phyloP scores from a whole-genome alignment of 2,888 invertebrate genomes.

The Papilio protenor region DNA sequence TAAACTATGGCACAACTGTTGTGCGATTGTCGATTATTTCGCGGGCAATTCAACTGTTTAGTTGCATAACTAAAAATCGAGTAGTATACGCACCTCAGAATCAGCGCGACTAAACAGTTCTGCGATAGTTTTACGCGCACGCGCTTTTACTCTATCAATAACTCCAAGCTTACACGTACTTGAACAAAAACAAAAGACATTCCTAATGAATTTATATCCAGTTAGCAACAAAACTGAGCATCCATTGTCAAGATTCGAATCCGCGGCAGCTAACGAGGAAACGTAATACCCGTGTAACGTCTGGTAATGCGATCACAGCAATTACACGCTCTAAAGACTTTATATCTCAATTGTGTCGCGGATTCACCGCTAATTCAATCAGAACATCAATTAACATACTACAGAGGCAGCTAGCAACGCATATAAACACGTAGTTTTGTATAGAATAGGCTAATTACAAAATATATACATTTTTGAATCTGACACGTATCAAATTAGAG shows the following conservation, averaged over 20 bases:
- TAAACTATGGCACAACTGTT: no score
- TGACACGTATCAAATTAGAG: no score
- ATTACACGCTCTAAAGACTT: slow-evolving; percentile 49
- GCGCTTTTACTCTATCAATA: not conserved
- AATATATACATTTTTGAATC: no score
- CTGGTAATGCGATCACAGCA: slow-evolving; percentile 51
- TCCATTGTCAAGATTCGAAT: slow-evolving; percentile 28
- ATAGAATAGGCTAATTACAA: no score
- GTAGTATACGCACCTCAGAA: no score
- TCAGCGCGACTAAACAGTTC: no score
- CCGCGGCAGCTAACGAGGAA: slow-evolving; percentile 19
- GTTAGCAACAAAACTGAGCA: slow-evolving; percentile 1
- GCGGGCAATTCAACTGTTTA: no score
- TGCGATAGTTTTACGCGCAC: no score
- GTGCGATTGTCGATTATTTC: no score
- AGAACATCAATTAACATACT: slow-evolving; percentile 11
- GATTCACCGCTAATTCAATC: slow-evolving; percentile 28
- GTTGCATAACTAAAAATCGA: not conserved
- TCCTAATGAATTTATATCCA: slow-evolving; percentile 7
- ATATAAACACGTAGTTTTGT: not conserved
- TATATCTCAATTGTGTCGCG: slow-evolving; percentile 35
- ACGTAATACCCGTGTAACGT: slow-evolving; percentile 50
- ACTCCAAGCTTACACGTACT: not conserved
- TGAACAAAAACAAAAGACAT: not conserved
- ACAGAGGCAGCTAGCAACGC: not conserved